Evolutionary conservation across 2,797 vertebrate genomes (phyloP).

Genomic region (Betta splendens): DNA sequence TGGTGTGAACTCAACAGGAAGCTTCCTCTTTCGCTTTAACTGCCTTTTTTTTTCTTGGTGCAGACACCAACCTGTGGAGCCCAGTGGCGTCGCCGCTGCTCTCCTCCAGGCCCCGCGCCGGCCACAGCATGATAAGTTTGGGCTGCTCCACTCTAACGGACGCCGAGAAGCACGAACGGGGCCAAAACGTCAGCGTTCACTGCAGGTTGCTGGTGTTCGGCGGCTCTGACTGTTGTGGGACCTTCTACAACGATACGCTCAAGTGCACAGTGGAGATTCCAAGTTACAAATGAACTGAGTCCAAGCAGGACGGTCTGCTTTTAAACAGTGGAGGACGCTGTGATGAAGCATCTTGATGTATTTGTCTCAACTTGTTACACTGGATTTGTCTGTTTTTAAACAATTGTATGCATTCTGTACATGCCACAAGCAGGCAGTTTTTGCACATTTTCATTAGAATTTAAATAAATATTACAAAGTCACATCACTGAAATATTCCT

Average conservation of each 20-base stretch:
- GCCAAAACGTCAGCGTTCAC: slow-evolving; percentile 30
- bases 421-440: slow-evolving; percentile 14
- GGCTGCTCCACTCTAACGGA: slow-evolving; percentile 47
- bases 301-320: background rate
- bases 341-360: background rate
- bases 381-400: background rate
- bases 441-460: slow-evolving; percentile 29
- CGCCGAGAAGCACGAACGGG: slow-evolving; percentile 53
- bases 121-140: slow-evolving; percentile 85
- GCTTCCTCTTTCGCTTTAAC: too few relatives aligned
- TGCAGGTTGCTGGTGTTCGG: slow-evolving; percentile 85
- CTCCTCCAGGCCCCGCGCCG: slow-evolving; percentile 83
- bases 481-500: background rate
- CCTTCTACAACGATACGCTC: slow-evolving; percentile 83
- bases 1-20: too few relatives aligned
- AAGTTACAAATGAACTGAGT: slow-evolving; percentile 35
- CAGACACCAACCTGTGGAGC: slow-evolving; percentile 86
- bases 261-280: slow-evolving; percentile 73
- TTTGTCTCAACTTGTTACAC: background rate
- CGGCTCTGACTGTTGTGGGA: slow-evolving; percentile 86
- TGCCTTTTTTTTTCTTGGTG: slow-evolving; percentile 32
- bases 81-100: slow-evolving; percentile 76
- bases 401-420: background rate
- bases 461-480: slow-evolving; percentile 47
- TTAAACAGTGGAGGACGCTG: background rate